Base-by-base conservation (phyloP, 2,113 vertebrate species). In the Grammomys dolichurus region DNA sequence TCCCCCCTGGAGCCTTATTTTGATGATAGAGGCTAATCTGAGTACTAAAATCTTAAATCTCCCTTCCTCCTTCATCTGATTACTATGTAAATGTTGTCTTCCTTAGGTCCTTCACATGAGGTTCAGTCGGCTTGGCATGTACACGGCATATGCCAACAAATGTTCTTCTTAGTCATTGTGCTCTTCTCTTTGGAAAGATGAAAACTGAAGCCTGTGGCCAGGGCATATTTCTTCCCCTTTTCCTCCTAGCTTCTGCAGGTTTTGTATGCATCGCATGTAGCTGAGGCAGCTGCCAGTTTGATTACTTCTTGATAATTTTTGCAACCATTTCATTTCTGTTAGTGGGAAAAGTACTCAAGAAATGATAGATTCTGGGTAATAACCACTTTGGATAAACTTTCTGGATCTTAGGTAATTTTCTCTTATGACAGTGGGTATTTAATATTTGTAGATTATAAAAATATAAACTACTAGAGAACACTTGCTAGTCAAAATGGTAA, bases 401-500 rank as follows among this genome's bases (percentile, higher is more conserved):
- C 11, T 87, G 73, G 60, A 89, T 86, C 54, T 96, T n/a, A 94
- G 63, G 65, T 91, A 72, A 89, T 95, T 91, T 84, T 95, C 12
- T 94, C n/a, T 93, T 78, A 40, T 84, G 48, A 73, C 51, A 70
- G 8, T 89, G 67, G 72, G 46, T 93, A 2, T 72, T 88, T 86
- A 88, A 19, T n/a, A 73, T 96, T 94, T 91, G 31, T 72, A 48
- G 70, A 40, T 95, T 76, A 40, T 72, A n/a, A 70, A 73, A 92
- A 90, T 88, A 46, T 89, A 82, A 82, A 78, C 77, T 87, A 67
- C n/a, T 92, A 91, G 60, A 65, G 3, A 86, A 51, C 8, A 54
- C 22, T 97, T 93, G 73, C 20, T 93, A 73, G 40, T 97, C 65
- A 93, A 78, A 87, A 87, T 95, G n/a, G 17, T 82, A 54, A 77